Conservation (phyloP, 2,113 vertebrate species). For the Cryptotis parvus region DNA sequence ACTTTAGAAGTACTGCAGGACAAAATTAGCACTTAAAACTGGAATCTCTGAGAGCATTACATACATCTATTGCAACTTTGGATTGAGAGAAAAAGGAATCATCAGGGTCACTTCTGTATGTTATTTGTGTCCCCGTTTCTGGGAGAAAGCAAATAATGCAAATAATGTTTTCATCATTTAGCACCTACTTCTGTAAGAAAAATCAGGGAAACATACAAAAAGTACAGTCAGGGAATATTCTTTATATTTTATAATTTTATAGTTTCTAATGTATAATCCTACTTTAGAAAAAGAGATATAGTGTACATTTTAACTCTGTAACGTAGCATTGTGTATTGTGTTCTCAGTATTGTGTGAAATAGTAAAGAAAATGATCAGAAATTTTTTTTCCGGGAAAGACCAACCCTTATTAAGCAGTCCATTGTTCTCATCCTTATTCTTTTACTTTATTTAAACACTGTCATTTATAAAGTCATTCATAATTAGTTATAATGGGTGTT, state of each 20-base stretch:
- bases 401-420: neutral
- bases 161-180: neutral
- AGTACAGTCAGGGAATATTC: neutral
- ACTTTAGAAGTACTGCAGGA: slow-evolving; percentile 25
- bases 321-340: neutral
- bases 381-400: neutral
- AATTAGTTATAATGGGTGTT: too few species aligned
- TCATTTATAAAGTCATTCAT: too few species aligned
- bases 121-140: neutral
- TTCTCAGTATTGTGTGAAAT: slow-evolving; percentile 17
- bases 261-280: slow-evolving; percentile 5
- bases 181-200: neutral
- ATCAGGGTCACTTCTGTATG: neutral
- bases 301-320: neutral
- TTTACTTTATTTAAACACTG: neutral
- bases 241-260: neutral
- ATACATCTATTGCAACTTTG: neutral
- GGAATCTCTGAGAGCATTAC: neutral
- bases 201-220: neutral
- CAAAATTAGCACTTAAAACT: slow-evolving; percentile 23
- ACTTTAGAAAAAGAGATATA: neutral
- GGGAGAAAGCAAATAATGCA: neutral
- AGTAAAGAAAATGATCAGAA: neutral
- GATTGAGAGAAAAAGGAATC: neutral
- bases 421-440: neutral